A percentile compares a stretch with the other conserved stretches of the same genome.
phyloP scores from a whole-genome alignment of 2,888 invertebrate species.

The Leptopilina syphax region DNA sequence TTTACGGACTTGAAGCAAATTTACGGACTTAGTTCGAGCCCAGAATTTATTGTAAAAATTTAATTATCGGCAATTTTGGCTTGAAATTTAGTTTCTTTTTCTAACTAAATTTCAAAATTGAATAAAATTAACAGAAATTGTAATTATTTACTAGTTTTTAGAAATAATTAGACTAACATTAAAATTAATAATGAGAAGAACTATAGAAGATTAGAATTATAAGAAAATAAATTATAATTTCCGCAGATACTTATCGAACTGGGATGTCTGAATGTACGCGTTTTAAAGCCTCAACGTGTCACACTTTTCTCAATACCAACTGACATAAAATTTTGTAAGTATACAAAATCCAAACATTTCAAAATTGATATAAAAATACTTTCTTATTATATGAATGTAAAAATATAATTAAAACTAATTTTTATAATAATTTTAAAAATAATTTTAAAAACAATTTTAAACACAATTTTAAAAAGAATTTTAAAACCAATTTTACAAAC shows the following conservation, averaged over 20 bases:
- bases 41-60: too few species aligned
- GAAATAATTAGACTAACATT: too few species aligned
- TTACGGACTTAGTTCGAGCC: too few species aligned
- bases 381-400: too few species aligned
- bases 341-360: background rate
- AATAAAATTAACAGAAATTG: too few species aligned
- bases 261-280: conserved; percentile 78
- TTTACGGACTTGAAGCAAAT: too few species aligned
- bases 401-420: too few species aligned
- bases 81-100: too few species aligned
- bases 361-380: background rate
- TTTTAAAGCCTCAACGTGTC: conserved; percentile 70
- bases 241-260: conserved; percentile 79
- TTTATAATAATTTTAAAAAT: background rate
- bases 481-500: background rate
- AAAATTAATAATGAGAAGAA: too few species aligned
- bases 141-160: conserved; percentile 24
- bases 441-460: background rate
- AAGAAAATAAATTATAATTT: conserved; percentile 22
- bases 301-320: conserved; percentile 77
- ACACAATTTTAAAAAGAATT: background rate
- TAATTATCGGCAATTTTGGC: too few species aligned
- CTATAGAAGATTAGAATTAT: background rate
- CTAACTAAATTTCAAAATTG: too few species aligned
- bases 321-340: conserved; percentile 72